Evolutionary conservation across 2,113 vertebrate genomes (phyloP), one percentile per base, ranked within the genome.

Genomic region (Ellobius talpinus): DNA sequence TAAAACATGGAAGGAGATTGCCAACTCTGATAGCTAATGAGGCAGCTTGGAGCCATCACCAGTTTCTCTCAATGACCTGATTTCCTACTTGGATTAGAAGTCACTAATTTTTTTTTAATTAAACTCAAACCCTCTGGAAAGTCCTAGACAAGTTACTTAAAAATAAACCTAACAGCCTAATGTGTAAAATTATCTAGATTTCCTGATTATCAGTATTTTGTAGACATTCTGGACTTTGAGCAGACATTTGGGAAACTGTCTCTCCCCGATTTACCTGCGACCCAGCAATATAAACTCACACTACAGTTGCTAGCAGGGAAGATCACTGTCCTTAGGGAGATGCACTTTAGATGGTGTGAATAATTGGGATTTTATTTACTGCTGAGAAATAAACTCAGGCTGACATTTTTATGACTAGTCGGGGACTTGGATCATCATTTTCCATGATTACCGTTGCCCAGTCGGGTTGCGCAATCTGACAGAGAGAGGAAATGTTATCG

Each of bases 341-440:
- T 42, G 74, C 58, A 29, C 91, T 96, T 91, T 73, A 93, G 95
- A 85, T 77, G 42, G 45, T 90, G 79, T 94, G 95, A 96, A 93
- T 97, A 96, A 94, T 85, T 93, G 93, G 85, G 79, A 36, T 85
- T 96, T 96, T 97, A 97, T 97, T 97, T 97, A 96, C 93, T 93
- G 97, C 93, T 55, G 95, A 90, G 90, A 88, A 94, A 89, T 92
- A 92, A 95, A 90, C 84, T 77, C 87, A 77, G 11, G 89, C 81
- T 97, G 96, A 93, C 91, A 89, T 91, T 97, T 97, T 97, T 78
- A 97, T 97, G 91, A 86, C 90, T 87, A 81, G 96, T 96, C 58
- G 0, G 70, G 95, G 97, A 94, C 93, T 87, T 39, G 26, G 13
- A 68, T 65, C 89, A 93, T 96, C 93, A 65, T 96, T 96, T 96